phyloP scores from a whole-genome alignment of 1,140 invertebrate genomes.

The Amphibalanus amphitrite region DNA sequence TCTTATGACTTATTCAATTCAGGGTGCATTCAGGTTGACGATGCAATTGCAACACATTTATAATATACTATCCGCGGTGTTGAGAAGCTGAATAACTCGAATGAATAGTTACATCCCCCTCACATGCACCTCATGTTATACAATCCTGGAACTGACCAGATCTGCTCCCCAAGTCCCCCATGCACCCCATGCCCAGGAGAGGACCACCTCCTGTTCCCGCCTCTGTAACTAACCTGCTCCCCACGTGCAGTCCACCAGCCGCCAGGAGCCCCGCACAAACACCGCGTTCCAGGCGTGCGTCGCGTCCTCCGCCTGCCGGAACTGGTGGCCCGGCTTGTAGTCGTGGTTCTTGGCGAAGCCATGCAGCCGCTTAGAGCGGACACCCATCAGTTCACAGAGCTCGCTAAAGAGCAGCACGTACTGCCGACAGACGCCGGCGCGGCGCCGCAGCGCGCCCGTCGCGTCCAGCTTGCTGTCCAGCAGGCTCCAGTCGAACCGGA shows the following conservation, averaged over 20 bases:
- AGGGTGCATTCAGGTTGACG: too few relatives aligned
- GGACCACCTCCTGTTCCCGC: too few relatives aligned
- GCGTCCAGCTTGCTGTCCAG: conserved; percentile 20
- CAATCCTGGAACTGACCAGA: too few relatives aligned
- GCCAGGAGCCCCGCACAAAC: conserved; percentile 26
- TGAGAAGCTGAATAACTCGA: too few relatives aligned
- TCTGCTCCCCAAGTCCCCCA: too few relatives aligned
- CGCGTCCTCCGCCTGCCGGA: conserved; percentile 22
- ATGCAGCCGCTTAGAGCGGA: conserved; percentile 24
- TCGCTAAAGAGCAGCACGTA: conserved; percentile 24
- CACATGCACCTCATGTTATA: too few relatives aligned
- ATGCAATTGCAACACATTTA: too few relatives aligned
- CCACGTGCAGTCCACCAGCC: conserved; percentile 33
- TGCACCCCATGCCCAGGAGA: too few relatives aligned
- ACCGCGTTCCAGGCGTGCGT: conserved; percentile 29
- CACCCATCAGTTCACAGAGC: conserved; percentile 22
- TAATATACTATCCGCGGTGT: too few relatives aligned
- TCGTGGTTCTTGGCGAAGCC: conserved; percentile 26
- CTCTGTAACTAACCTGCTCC: conserved; percentile 30
- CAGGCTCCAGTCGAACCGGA: conserved; percentile 23
- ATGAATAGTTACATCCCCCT: too few relatives aligned
- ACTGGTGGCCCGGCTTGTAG: conserved; percentile 20
- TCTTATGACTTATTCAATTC: too few relatives aligned
- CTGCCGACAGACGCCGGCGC: conserved; percentile 24
- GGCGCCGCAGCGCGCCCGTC: conserved; percentile 20